phyloP scores from a whole-genome alignment of 1,140 invertebrate genomes.

The Cherax destructor region DNA sequence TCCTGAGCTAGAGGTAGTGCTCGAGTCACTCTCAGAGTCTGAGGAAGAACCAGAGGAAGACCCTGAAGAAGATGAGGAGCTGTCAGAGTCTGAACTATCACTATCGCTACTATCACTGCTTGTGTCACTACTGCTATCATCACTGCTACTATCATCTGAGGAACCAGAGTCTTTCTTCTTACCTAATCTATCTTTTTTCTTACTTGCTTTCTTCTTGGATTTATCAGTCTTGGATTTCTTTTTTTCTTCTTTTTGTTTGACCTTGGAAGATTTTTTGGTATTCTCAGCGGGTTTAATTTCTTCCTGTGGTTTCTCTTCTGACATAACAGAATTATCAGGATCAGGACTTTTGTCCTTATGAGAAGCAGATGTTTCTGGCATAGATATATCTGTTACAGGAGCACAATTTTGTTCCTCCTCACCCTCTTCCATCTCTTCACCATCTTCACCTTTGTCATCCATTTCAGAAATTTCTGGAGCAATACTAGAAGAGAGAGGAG shows the following conservation, averaged over 20 bases:
- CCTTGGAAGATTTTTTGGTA: slow-evolving; percentile 1
- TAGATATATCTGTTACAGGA: background rate
- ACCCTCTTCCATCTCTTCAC: slow-evolving; percentile 1
- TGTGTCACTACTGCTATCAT: slow-evolving; percentile 44
- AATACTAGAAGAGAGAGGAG: background rate
- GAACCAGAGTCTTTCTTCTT: slow-evolving; percentile 27
- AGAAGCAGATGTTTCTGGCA: background rate
- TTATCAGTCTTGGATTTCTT: slow-evolving; percentile 24
- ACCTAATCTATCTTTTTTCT: slow-evolving; percentile 16
- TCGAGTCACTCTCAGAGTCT: slow-evolving; percentile 53
- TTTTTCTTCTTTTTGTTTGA: background rate
- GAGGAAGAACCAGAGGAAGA: slow-evolving; percentile 57
- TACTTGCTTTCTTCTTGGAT: slow-evolving; percentile 15
- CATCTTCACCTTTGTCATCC: slow-evolving; percentile 5
- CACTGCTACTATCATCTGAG: slow-evolving; percentile 49
- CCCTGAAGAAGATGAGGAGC: slow-evolving; percentile 34
- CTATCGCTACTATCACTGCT: slow-evolving; percentile 46
- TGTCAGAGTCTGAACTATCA: slow-evolving; percentile 51
- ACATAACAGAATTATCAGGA: background rate
- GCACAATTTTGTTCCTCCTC: background rate
- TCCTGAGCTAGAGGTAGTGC: slow-evolving; percentile 20
- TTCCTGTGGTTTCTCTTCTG: background rate
- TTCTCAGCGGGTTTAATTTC: background rate
- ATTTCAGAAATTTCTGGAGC: background rate
- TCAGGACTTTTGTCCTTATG: background rate